Evolutionary conservation across 2,888 invertebrate species (phyloP).

Genomic region (Laspeyria flexula): DNA sequence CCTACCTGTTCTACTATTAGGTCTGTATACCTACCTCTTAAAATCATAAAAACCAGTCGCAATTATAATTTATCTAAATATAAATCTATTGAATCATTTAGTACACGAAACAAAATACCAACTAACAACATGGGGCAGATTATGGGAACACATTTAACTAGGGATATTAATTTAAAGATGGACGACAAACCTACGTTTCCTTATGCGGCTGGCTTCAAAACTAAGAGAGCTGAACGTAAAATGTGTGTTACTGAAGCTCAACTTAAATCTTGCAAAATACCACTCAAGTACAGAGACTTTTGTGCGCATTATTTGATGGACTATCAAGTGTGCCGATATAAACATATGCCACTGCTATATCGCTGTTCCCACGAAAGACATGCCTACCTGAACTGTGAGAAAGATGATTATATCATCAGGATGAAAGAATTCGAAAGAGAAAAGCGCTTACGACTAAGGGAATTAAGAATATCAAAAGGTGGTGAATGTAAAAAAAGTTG

Average conservation of each 20-base stretch:
- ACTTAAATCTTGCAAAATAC: constrained; percentile 90
- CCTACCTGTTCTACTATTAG: no score
- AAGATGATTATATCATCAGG: constrained; percentile 90
- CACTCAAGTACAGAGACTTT: constrained; percentile 90
- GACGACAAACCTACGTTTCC: constrained; percentile 88
- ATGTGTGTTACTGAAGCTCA: constrained; percentile 90
- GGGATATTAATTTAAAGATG: constrained; percentile 61
- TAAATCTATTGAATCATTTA: neutral
- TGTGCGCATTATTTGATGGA: constrained; percentile 91
- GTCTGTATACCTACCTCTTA: no score
- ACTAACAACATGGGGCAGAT: constrained; percentile 69
- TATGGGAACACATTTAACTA: constrained; percentile 53
- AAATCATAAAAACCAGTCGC: no score
- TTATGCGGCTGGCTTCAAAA: constrained; percentile 88
- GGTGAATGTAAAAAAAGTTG: no score
- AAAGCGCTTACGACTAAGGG: constrained; percentile 63
- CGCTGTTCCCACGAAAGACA: constrained; percentile 91
- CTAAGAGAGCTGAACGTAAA: constrained; percentile 89
- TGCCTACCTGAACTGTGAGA: constrained; percentile 90
- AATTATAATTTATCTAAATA: neutral
- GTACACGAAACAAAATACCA: neutral
- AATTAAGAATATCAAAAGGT: constrained; percentile 47
- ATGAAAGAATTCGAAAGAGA: constrained; percentile 79
- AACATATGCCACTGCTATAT: constrained; percentile 88
- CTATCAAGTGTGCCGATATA: constrained; percentile 88